Base-by-base conservation (phyloP, 2,888 invertebrate genomes). In the Callinectes sapidus region DNA sequence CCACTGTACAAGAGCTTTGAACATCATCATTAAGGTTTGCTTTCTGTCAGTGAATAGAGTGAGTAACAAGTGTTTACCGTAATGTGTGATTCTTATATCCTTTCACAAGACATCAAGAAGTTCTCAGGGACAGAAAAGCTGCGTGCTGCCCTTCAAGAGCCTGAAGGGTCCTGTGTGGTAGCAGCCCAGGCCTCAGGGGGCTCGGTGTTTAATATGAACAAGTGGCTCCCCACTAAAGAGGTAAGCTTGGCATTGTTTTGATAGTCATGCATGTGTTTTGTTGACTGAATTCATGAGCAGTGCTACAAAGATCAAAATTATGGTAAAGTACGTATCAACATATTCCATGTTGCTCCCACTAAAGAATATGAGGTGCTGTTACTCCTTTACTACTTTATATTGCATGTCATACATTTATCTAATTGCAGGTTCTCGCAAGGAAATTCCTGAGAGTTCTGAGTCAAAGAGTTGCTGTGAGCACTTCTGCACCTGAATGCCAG, bases 101-200 rank as follows among this genome's bases (percentile, higher is more conserved):
- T 13, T n/a, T 28, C 28, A 0, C 35, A 55, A 92, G 92, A 92
- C 66, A 55, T 90, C 16, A 90, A 89, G 87, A 90, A 87, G 28
- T 92, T 90, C 54, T 28, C 87, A 5, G 90, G 90, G 10, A 90
- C 48, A 32, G 90, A 54, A 16, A 87, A 87, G n/a, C n/a, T 86
- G 8, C 85, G 92, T 14, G n/a, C 85, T 3, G 85, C 86, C 32
- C 66, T 92, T 23, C 89, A 90, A 16, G 89, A 86, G 16, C 92
- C 92, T 71, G 90, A 86, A 2, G 87, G 86, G 16, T 90, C 92
- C 5, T 92, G 92, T 87, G 55, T 92, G 28, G 32, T 42, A 71
- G 92, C 92, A 16, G 92, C 92, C 10, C 90, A 90, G 90, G 81
- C 85, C n/a, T 90, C 92, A 1, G 92, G 92, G 8, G 90, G 92